These are phyloP conservation scores for Heterohyrax brucei DNA, from an alignment of 2,797 vertebrate genomes.

Conservation along the genomic window DNA sequence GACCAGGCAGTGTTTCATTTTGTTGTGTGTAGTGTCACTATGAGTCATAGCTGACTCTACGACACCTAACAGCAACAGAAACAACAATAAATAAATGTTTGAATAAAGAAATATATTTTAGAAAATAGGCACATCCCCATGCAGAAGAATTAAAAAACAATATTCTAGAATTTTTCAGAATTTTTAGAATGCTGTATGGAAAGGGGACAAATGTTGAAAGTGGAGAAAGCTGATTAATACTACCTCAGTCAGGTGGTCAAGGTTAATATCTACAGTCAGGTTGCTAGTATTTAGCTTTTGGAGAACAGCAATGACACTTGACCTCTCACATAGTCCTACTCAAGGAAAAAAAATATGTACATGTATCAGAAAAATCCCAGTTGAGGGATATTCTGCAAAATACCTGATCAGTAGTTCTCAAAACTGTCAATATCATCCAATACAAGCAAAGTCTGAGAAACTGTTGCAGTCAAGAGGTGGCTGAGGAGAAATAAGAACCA, in stretches of 20 bases:
- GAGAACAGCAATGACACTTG: no score
- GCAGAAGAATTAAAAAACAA: neutral
- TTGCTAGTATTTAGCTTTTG: neutral
- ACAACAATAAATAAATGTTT: neutral
- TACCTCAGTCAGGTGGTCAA: neutral
- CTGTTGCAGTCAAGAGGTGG: neutral
- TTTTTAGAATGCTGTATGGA: no score
- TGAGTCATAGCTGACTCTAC: no score
- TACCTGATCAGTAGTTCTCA: neutral
- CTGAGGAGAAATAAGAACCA: neutral
- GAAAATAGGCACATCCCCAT: neutral
- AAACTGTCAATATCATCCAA: neutral
- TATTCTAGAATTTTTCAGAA: no score
- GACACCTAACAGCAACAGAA: no score
- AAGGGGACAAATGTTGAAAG: neutral
- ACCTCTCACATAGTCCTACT: neutral
- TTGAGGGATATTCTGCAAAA: neutral
- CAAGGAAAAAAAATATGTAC: no score
- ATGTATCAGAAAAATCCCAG: neutral
- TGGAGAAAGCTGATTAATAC: neutral
- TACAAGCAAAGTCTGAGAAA: neutral
- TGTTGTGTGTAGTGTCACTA: no score
- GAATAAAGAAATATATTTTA: neutral
- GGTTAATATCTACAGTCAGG: neutral
- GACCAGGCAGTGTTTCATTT: no score